These are phyloP conservation scores for Campopleginae sp. DNA, from an alignment of 2,888 invertebrate genomes.

Conservation along the genomic window DNA sequence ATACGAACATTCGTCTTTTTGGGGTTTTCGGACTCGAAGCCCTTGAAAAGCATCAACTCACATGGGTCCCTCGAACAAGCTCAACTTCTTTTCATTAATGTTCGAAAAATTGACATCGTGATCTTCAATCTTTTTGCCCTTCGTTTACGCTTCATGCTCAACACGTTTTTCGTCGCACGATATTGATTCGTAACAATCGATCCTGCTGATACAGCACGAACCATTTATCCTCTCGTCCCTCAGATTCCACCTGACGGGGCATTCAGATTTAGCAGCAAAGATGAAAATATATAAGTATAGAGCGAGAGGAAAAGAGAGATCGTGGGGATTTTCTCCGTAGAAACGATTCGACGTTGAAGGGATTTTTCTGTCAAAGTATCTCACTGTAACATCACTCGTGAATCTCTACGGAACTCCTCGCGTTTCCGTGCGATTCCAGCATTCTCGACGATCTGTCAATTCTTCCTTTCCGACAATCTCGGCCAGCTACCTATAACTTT, in stretches of 20 bases:
- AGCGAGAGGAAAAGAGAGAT: not conserved
- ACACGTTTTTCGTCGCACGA: not conserved
- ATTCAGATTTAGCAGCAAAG: not conserved
- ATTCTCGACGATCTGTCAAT: not conserved
- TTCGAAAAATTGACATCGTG: not conserved
- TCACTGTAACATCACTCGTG: not conserved
- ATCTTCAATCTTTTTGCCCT: not conserved
- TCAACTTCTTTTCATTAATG: not conserved
- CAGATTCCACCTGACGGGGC: not conserved
- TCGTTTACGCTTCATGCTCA: not conserved
- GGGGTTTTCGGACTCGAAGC: not conserved
- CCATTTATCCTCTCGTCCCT: slow-evolving; percentile 14
- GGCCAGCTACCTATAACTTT: not conserved
- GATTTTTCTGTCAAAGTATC: slow-evolving; percentile 17
- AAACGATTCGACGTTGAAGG: slow-evolving; percentile 38
- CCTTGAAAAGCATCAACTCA: not conserved
- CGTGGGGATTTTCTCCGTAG: slow-evolving; percentile 16
- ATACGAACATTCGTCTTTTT: not conserved
- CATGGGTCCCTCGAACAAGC: not conserved
- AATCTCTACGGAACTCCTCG: not conserved
- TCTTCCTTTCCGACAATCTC: not conserved
- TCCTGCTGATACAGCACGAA: slow-evolving; percentile 22
- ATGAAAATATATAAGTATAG: not conserved
- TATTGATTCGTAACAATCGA: slow-evolving; percentile 32
- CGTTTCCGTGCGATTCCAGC: not conserved